Conservation (phyloP, 1,140 invertebrate genomes). For the Euura lappo region DNA sequence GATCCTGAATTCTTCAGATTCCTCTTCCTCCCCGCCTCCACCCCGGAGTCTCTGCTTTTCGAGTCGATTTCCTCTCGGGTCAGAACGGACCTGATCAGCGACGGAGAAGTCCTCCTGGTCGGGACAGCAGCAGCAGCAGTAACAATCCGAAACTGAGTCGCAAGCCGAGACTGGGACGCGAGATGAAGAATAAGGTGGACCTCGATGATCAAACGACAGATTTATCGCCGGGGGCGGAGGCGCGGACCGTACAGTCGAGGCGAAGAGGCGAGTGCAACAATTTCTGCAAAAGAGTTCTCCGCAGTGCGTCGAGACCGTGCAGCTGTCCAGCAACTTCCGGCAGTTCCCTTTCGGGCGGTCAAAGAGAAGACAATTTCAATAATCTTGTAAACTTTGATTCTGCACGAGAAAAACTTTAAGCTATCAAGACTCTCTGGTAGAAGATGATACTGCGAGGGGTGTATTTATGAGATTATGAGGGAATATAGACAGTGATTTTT, state of each 20-base stretch:
- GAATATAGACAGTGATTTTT: too few relatives aligned
- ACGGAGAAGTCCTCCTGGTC: constrained; percentile 3
- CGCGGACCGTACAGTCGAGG: neutral
- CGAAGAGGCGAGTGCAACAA: constrained; percentile 33
- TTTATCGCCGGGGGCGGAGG: constrained; percentile 7
- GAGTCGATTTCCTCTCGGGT: constrained; percentile 21
- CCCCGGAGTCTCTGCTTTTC: constrained; percentile 31
- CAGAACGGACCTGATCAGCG: neutral
- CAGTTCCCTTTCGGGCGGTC: constrained; percentile 51
- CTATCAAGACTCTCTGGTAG: too few relatives aligned
- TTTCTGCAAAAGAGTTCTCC: constrained; percentile 51
- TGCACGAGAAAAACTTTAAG: neutral
- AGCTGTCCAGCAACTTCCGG: constrained; percentile 43
- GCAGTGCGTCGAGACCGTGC: constrained; percentile 42
- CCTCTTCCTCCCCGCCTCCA: constrained; percentile 27
- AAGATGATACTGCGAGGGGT: too few relatives aligned
- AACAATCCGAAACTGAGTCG: constrained; percentile 17
- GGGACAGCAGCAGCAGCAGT: constrained; percentile 20
- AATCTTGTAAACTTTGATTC: neutral
- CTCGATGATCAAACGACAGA: neutral
- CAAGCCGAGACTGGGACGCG: constrained; percentile 5
- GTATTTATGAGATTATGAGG: too few relatives aligned
- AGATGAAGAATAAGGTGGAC: constrained; percentile 3
- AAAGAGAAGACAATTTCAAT: too few relatives aligned
- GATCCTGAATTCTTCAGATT: constrained; percentile 10